phyloP scores from a whole-genome alignment of 2,113 vertebrate genomes.

The Perca schrenkii region DNA sequence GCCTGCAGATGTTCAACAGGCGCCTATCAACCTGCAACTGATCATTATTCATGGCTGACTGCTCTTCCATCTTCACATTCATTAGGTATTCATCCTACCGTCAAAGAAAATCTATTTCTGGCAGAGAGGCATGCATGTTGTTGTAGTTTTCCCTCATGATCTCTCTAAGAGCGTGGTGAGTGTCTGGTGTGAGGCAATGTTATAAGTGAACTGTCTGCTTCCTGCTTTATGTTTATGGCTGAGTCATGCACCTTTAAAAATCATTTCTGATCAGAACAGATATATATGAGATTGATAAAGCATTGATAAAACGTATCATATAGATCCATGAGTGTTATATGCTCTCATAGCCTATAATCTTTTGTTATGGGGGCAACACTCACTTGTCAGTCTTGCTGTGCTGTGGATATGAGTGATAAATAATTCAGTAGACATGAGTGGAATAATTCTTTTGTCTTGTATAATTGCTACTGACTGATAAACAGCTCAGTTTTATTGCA shows the following conservation, averaged over 20 bases:
- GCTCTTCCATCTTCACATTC: slow-evolving; percentile 74
- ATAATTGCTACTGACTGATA: slow-evolving; percentile 13
- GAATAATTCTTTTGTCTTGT: not conserved
- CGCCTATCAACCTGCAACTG: slow-evolving; percentile 69
- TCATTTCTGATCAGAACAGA: slow-evolving; percentile 27
- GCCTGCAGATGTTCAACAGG: slow-evolving; percentile 73
- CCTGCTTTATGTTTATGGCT: slow-evolving; percentile 63
- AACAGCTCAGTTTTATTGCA: slow-evolving; percentile 14
- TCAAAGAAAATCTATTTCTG: slow-evolving; percentile 77
- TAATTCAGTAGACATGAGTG: slow-evolving; percentile 2
- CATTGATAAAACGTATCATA: not conserved
- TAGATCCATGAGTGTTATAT: slow-evolving; percentile 3
- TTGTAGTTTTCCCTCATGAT: slow-evolving; percentile 66
- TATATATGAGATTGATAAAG: not conserved
- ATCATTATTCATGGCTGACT: slow-evolving; percentile 68
- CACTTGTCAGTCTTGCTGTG: slow-evolving; percentile 10
- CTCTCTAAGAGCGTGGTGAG: slow-evolving; percentile 39
- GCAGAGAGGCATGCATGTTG: slow-evolving; percentile 68
- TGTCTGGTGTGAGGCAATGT: slow-evolving; percentile 62
- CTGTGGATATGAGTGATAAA: slow-evolving; percentile 10
- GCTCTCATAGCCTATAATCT: not conserved
- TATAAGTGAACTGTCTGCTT: slow-evolving; percentile 53
- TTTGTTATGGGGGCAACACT: not conserved
- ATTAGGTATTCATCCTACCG: slow-evolving; percentile 74
- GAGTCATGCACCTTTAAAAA: slow-evolving; percentile 59